These are phyloP conservation scores for Rhagoletis zephyria DNA, from an alignment of 1,140 invertebrate species.

Conservation along the genomic window DNA sequence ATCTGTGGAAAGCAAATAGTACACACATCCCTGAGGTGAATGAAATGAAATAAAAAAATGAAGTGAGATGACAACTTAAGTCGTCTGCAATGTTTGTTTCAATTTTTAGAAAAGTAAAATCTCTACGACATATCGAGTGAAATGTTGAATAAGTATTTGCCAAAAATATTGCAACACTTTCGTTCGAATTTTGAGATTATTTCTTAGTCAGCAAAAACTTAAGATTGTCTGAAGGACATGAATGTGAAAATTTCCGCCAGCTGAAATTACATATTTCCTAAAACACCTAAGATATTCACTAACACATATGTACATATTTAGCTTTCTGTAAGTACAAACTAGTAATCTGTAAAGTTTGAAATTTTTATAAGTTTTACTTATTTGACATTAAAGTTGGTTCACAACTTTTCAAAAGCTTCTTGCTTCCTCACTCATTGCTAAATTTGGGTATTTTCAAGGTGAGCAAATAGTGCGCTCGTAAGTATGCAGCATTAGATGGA, in stretches of 20 bases:
- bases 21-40: slow-evolving; percentile 4
- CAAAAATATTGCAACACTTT: not conserved
- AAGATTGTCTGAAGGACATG: not conserved
- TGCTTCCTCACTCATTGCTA: too few species aligned
- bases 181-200: not conserved
- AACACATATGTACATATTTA: too few species aligned
- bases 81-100: not conserved
- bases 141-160: not conserved
- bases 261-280: too few species aligned
- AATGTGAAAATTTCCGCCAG: not conserved
- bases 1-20: not conserved
- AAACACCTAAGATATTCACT: too few species aligned
- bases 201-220: not conserved
- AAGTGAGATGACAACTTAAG: slow-evolving; percentile 12
- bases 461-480: too few species aligned
- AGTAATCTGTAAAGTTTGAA: too few species aligned
- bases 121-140: not conserved
- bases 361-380: too few species aligned
- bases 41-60: not conserved
- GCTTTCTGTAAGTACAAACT: too few species aligned
- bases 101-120: not conserved
- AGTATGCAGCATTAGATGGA: too few species aligned
- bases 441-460: too few species aligned
- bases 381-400: too few species aligned
- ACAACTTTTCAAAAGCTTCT: too few species aligned